Base-by-base conservation (phyloP, 1,140 invertebrate species). In the Sinella curviseta region DNA sequence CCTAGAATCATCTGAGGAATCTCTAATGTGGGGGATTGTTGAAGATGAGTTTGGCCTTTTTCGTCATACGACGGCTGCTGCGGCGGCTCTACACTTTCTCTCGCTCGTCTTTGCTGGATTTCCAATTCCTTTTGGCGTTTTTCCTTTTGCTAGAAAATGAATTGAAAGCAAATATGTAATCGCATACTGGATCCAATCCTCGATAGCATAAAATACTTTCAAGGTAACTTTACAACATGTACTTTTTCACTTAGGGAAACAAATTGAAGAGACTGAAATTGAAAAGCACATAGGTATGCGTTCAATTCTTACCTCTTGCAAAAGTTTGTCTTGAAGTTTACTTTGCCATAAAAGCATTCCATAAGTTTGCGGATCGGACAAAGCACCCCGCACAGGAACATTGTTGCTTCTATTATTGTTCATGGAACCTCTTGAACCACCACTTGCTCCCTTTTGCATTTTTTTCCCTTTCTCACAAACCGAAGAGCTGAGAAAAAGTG, bases 291-390 rank as follows among this genome's bases (percentile, higher is more conserved):
- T n/a, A n/a, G n/a, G n/a, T n/a, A n/a, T n/a, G n/a, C n/a, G n/a
- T n/a, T n/a, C n/a, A n/a, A 12, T 48, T 20, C 39, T 12, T 28
- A 75, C 74, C 74, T 75, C 74, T 54, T 75, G 12, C 3, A 75
- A 24, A 1, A 75, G 28, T 24, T 75, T 75, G 12, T 75, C 74
- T 30, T 75, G 74, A 3, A 75, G 39, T 48, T 75, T 75, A 54
- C 74, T 75, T 75, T 75, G 74, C 74, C 74, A 75, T 35, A 75
- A 26, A 3, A 75, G 74, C 74, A 75, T 75, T 24, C 74, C 74
- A 54, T 75, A 75, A 4, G 65, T 70, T 70, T 70, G 65, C 8
- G 65, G 65, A 70, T 70, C 65, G 4, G 8, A 12, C 26, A 70
- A 1, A 8, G 65, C 65, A 31, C 65, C 65, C 24, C 65, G 26